These are phyloP conservation scores for Ganaspis brasiliensis DNA, from an alignment of 2,888 invertebrate species.

Conservation along the genomic window DNA sequence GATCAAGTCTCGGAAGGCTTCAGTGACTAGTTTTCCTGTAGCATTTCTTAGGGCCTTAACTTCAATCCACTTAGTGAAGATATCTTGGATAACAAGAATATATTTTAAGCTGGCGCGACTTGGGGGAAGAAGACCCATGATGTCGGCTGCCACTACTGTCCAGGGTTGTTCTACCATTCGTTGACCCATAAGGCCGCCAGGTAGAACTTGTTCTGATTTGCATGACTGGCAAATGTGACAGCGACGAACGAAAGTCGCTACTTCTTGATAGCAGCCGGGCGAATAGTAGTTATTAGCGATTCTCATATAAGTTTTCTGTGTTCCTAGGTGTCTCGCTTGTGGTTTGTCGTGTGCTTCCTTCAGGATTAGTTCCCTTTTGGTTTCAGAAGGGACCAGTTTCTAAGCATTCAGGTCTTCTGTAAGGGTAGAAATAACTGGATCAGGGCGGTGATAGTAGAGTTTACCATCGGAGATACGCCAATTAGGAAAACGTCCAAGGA, in stretches of 20 bases:
- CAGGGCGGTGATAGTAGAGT: too few relatives aligned
- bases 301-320: too few relatives aligned
- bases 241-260: constrained; percentile 51
- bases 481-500: too few relatives aligned
- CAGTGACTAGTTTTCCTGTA: constrained; percentile 33
- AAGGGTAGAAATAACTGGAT: too few relatives aligned
- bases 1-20: constrained; percentile 36
- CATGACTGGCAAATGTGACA: constrained; percentile 56
- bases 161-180: constrained; percentile 51
- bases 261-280: constrained; percentile 61
- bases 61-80: constrained; percentile 55
- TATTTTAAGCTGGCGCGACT: constrained; percentile 59
- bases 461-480: too few relatives aligned
- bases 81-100: constrained; percentile 62
- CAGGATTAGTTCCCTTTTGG: too few relatives aligned
- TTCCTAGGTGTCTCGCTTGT: too few relatives aligned
- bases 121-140: constrained; percentile 54
- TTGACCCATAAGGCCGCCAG: constrained; percentile 47
- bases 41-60: constrained; percentile 31
- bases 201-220: constrained; percentile 47
- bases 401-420: too few relatives aligned
- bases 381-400: too few relatives aligned
- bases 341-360: too few relatives aligned
- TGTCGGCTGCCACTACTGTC: constrained; percentile 43
- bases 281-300: constrained; percentile 52